Base-by-base conservation (phyloP, 2,888 invertebrate genomes). In the Seira ritae region DNA sequence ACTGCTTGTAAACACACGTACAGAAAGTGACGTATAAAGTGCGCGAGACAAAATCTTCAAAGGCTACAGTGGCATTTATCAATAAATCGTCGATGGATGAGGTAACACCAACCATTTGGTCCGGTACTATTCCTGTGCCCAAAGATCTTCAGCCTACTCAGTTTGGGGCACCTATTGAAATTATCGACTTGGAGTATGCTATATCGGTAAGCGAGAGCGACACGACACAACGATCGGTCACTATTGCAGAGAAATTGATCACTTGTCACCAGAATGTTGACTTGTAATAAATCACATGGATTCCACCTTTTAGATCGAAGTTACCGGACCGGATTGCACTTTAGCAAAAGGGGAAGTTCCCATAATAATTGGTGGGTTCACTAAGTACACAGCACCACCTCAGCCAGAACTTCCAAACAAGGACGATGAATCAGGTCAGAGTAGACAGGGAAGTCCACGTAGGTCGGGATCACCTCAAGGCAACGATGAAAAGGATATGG, bases 21-120 rank as follows among this genome's bases (percentile, higher is more conserved):
- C 31, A 84, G 85, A 85, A 85, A 85, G 85, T 85, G 19, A 74
- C 66, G 12, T 85, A 85, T 68, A 85, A 85, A 79, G 84, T 85
- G 67, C 80, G 85, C 37, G 85, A 84, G 62, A 80, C 85, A 66
- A 86, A 84, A 77, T 84, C 84, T 22, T 80, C 85, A 74, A 85
- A 85, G 66, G 85, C 85, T 2, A 85, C 85, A 4, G 76, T 85
- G 65, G 84, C 81, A 55, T 84, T 85, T 72, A 81, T 84, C 31
- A 84, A 85, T 72, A 84, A 84, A 50, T 75, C 84, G 1, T 85
- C 85, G 19, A 85, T 85, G 85, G 85, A 85, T 46, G 84, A 85
- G 55, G 80, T 80, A 10, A 85, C 85, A 12, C 85, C 85, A 8
- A 84, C 80, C 8, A 84, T 85, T 65, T 85, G 84, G 84, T 84